These are phyloP conservation scores for Diaperis boleti DNA, from an alignment of 2,888 invertebrate genomes.

Conservation along the genomic window DNA sequence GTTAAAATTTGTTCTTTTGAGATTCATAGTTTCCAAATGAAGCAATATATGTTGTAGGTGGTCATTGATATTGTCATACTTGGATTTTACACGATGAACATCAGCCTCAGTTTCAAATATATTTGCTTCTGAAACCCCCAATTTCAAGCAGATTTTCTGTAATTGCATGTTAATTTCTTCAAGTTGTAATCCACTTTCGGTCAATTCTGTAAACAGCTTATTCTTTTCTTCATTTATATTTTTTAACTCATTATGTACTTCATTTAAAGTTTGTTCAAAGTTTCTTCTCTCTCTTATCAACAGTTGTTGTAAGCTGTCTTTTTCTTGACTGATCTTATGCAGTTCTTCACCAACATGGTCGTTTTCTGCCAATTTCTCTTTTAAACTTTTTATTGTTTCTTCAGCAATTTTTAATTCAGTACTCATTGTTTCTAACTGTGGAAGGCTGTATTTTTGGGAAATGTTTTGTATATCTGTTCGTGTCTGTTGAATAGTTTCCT, in stretches of 20 bases:
- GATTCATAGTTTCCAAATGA: conserved; percentile 43
- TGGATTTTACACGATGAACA: conserved; percentile 32
- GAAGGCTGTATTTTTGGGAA: conserved; percentile 57
- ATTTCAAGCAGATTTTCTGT: conserved; percentile 40
- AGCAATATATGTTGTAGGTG: conserved; percentile 47
- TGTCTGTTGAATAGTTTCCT: conserved; percentile 57
- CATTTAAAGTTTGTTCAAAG: conserved; percentile 45
- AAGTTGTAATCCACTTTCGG: conserved; percentile 9
- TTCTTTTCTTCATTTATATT: conserved; percentile 44
- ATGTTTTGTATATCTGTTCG: conserved; percentile 57
- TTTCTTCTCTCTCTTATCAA: conserved; percentile 47
- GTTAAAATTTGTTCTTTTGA: conserved; percentile 24
- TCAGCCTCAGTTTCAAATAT: conserved; percentile 24
- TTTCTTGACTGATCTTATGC: conserved; percentile 19
- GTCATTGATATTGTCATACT: conserved; percentile 46
- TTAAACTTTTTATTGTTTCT: conserved; percentile 50
- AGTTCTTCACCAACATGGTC: conserved; percentile 40
- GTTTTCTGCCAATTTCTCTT: conserved; percentile 47
- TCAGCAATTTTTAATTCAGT: conserved; percentile 55
- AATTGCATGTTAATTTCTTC: conserved; percentile 33
- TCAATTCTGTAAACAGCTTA: conserved; percentile 45
- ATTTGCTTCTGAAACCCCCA: conserved; percentile 20
- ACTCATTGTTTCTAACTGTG: conserved; percentile 57
- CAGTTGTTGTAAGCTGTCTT: conserved; percentile 14
- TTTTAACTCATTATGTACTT: conserved; percentile 11